Evolutionary conservation across 2,113 vertebrate species (phyloP).

Genomic region (Psettodes erumei): DNA sequence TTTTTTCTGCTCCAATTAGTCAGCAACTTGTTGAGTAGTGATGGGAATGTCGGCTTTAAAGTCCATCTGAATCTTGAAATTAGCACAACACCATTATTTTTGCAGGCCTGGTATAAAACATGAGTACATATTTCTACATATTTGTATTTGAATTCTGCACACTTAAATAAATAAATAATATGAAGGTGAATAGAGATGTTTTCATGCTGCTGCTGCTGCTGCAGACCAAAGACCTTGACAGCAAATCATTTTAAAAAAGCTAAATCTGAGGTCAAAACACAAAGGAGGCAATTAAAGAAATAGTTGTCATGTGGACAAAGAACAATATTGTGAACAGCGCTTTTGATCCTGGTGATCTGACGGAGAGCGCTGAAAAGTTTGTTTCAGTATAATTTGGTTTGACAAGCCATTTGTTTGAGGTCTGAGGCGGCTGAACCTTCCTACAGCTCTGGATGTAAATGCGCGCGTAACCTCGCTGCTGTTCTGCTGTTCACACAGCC

Average conservation of each 20-base stretch:
- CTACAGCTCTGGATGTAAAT: slow-evolving; percentile 22
- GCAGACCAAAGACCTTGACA: background rate
- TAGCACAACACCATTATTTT: no score
- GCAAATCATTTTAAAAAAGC: background rate
- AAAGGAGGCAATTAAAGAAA: background rate
- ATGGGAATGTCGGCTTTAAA: no score
- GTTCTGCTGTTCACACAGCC: no score
- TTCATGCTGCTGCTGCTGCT: background rate
- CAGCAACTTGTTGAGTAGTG: no score
- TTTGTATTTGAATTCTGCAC: no score
- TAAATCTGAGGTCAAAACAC: background rate
- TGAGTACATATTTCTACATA: no score
- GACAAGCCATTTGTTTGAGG: slow-evolving; percentile 20
- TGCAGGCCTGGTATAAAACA: no score
- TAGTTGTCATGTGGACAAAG: no score
- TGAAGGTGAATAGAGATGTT: slow-evolving; percentile 34
- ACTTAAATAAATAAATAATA: no score
- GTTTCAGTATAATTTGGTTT: background rate
- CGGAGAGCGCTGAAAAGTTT: background rate
- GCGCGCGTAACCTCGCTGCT: background rate
- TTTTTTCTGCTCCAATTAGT: slow-evolving; percentile 36
- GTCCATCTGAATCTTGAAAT: no score
- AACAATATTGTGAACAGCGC: background rate
- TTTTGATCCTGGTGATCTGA: background rate
- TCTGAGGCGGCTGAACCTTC: slow-evolving; percentile 31